Evolutionary conservation across 2,797 vertebrate species (phyloP), one percentile per base, ranked within the genome.

Genomic region (Peromyscus aztecus): DNA sequence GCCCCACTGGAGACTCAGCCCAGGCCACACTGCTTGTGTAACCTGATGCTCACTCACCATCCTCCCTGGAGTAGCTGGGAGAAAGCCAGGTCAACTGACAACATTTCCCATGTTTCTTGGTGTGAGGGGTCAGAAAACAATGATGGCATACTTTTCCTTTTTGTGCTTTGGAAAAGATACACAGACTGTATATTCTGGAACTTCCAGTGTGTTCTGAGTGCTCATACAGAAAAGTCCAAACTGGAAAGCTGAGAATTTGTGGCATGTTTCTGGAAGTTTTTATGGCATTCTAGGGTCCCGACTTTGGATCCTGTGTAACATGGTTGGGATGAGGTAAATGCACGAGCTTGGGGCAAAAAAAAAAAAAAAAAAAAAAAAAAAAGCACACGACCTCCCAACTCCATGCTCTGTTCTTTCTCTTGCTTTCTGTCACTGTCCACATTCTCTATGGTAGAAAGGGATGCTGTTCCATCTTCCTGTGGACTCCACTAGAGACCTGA

Each of bases 61-160:
- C 84, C 94, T 82, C 52, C 75, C 83, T 61, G 92, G 84, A 76
- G 85, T 49, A 85, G 31, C 46, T 94, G 91, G 57, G 77, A 69
- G 89, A 69, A 82, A 75, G 49, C 4, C 1, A 0, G 63, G 81
- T 91, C 89, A 91, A 59, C 27, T 61, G 89, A 92, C 65, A 57
- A 52, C 7, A 49, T 94, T 94, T 76, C 31, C 80, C 37, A 61
- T 83, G 92, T 63, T 95, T 89, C 40, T 93, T 76, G 90, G 59
- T 57, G 16, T 88, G 88, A 96, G 78, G 94, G 43, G 57, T 96
- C 83, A 83, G 57, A 94, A 91, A 89, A 34, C 67, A 96, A 94
- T 90, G 52, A 4, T 63, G 1, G 17, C 10, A 2, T 40, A 11
- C 40, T 91, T 85, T 93, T 63, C 52, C n/a, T 59, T 69, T 80